Base-by-base conservation (phyloP, 1,140 invertebrate species). In the Drosophila arawakana region DNA sequence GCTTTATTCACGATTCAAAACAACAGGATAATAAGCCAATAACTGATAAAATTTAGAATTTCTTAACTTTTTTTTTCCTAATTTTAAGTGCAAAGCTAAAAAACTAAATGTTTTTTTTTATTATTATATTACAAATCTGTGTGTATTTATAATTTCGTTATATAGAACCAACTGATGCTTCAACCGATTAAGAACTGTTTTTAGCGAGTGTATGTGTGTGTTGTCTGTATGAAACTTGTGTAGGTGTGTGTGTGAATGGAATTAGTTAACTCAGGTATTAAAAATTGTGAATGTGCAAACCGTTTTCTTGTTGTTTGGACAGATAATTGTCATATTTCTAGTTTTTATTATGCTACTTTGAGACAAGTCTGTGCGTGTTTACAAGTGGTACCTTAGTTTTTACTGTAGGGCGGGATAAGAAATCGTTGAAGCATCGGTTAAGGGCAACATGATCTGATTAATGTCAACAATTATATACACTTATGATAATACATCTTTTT, bases 191-290 rank as follows among this genome's bases (percentile, higher is more conserved):
- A 21, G 13, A 9, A 35, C 43, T 30, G 47, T 25, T 25, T 50
- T 25, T 11, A n/a, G 10, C 9, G 34, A 3, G 41, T 25, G 41
- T 35, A 30, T 18, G 10, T 47, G 43, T 49, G 15, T 61, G 10
- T n/a, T 46, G 57, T 25, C 37, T 58, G 39, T 58, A 43, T 46
- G 25, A 30, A 13, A 21, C 7, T 21, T 47, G 68, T 41, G 18
- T 43, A 9, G 18, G 18, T 15, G 25, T 60, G 43, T 46, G 58
- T 4, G 18, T 49, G 54, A 39, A 62, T 63, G 30, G 66, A 65
- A 61, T 67, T 69, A 52, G 79, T 76, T 78, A 30, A 76, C 82
- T 85, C 81, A 85, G 82, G 81, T 82, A 86, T 85, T 79, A 71
- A 60, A 71, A 55, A 43, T 43, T 77, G 34, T 57, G 18, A 61